Evolutionary conservation across 2,797 vertebrate genomes (phyloP), one percentile per base, ranked within the genome.

Genomic region (Columba guinea): DNA sequence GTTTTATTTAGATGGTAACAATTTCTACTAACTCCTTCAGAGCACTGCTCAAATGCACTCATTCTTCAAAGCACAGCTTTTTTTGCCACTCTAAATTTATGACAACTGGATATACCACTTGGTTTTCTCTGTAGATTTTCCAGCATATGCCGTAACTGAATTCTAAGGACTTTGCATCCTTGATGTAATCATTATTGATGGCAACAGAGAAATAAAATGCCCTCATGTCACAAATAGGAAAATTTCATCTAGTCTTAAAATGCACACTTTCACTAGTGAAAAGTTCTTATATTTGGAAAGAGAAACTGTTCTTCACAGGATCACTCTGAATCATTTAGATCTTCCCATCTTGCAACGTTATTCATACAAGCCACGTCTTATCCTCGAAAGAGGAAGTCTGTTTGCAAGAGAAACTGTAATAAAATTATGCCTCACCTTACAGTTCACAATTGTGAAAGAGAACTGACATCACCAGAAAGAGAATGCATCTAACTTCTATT

Each of bases 151-250:
- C 93, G 48, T 41, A 44, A 91, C 41, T 91, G 44, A 80, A 65
- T 95, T 92, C 14, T 59, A 92, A 96, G 10, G 32, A 77, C 51
- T 86, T 93, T 84, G 24, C 10, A 69, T 53, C 48, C 55, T 80
- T 88, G 65, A 34, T 60, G 11, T 28, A 28, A 32, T 60, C 52
- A 51, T 51, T n/a, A 4, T 23, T 77, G 75, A 82, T 55, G 34
- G 20, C 10, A 87, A 59, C 28, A n/a, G 34, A 53, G 63, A 94
- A 92, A 89, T 28, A 49, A 70, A 88, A 90, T 84, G 5, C 3
- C 8, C 9, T 32, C 60, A 15, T 90, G 19, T 20, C 19, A 68
- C 82, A 44, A 79, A 64, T 23, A 55, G 58, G 10, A 92, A 83
- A 87, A 70, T 10, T 30, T 2, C 32, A 30, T n/a, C 13, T 18